These are phyloP conservation scores for Hemiprocne comata DNA, from an alignment of 2,113 vertebrate genomes.

Conservation along the genomic window DNA sequence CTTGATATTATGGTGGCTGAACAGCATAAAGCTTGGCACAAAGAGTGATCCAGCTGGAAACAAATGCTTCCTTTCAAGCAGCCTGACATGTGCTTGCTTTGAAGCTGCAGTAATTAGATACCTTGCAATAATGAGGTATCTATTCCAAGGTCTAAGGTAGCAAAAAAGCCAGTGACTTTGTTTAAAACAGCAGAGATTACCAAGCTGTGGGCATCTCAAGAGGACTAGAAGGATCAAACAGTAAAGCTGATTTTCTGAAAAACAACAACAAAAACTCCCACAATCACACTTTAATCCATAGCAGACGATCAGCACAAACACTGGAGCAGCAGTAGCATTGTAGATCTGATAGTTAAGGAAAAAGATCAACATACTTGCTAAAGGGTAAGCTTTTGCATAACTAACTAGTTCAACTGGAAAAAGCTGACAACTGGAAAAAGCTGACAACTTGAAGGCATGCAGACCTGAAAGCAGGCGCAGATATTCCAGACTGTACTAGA, in stretches of 20 bases:
- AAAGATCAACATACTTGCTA: not conserved
- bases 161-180: not conserved
- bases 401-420: not conserved
- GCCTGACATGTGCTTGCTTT: constrained; percentile 36
- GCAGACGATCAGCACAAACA: not conserved
- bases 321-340: fast-evolving
- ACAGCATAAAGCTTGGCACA: not conserved
- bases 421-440: not conserved
- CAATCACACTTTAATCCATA: not conserved
- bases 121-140: not conserved
- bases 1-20: not conserved
- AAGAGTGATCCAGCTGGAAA: not conserved
- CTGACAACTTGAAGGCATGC: not conserved
- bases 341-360: not conserved
- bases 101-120: constrained; percentile 44
- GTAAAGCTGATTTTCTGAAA: not conserved
- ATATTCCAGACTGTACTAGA: not conserved
- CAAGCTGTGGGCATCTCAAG: not conserved
- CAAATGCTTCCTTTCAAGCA: constrained; percentile 42
- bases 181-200: not conserved
- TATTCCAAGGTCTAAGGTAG: not conserved
- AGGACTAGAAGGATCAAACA: not conserved
- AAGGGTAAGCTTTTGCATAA: not conserved
- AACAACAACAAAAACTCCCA: not conserved
- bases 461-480: not conserved